phyloP scores from a whole-genome alignment of 2,888 invertebrate species.

The Laothoe populi region DNA sequence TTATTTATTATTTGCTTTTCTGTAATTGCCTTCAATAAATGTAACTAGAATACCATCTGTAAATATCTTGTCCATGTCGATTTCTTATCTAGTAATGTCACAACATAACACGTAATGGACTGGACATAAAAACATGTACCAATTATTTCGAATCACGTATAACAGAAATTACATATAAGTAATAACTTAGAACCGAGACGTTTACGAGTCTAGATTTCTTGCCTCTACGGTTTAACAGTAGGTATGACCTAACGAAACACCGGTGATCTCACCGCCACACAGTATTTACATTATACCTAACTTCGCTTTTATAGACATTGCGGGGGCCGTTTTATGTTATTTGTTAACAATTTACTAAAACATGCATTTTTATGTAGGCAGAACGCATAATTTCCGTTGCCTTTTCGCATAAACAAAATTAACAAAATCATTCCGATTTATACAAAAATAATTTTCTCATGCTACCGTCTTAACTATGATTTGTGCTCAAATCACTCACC shows the following conservation, averaged over 20 bases:
- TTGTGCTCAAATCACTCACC: slow-evolving; percentile 56
- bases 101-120: background rate
- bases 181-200: slow-evolving; percentile 3
- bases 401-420: background rate
- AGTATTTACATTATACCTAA: slow-evolving; percentile 45
- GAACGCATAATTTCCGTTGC: slow-evolving; percentile 7
- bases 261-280: slow-evolving; percentile 43
- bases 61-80: background rate
- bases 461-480: slow-evolving; percentile 29
- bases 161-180: slow-evolving; percentile 5
- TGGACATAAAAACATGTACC: background rate
- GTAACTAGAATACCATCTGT: background rate
- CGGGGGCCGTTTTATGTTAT: slow-evolving; percentile 19
- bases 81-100: background rate
- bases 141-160: background rate
- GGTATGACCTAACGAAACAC: slow-evolving; percentile 29
- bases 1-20: too few species aligned
- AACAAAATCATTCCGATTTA: too few species aligned
- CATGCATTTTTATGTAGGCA: slow-evolving; percentile 3
- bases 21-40: background rate
- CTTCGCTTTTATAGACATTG: slow-evolving; percentile 33
- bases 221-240: slow-evolving; percentile 3
- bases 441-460: background rate
- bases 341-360: background rate
- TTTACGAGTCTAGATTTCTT: slow-evolving; percentile 16